Base-by-base conservation (phyloP, 2,888 invertebrate genomes). In the Habroteleia sp. region DNA sequence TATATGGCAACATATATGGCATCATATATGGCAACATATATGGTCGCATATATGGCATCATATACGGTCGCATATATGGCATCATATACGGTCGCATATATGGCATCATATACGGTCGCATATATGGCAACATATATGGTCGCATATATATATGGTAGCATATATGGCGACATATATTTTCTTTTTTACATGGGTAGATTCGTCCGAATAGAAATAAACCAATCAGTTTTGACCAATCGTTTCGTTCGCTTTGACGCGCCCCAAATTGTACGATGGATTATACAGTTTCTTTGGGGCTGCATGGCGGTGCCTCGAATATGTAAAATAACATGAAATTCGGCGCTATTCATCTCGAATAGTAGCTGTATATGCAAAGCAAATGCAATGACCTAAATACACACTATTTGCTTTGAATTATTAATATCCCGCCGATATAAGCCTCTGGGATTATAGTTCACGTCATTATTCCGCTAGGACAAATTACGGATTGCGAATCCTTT, bases 351-450 rank as follows among this genome's bases (percentile, higher is more conserved):
- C 60, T 23, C 50, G 42, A 68, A 48, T 52, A 16, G 17, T 39
- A 16, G 25, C 42, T 56, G n/a, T n/a, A 23, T 46, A 52, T 58
- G 60, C 69, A 37, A 60, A 46, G 42, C 20, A 50, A 50, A 60
- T 42, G 27, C 20, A 50, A 58, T 33, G 68, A 58, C 58, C 58
- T 14, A 58, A 69, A 69, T 58, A 13, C 33, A 27, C 27, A 11
- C 41, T 44, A 52, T 62, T 71, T 52, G 33, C 54, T 41, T 44
- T 52, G 60, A 71, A 71, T 66, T 56, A 66, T 66, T 56, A 66
- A 66, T 66, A 56, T 27, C 46, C 35, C 5, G n/a, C 13, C 39
- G 46, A 56, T 39, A 35, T 46, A 65, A 54, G 44, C 65, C 42
- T 11, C 3, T 10, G 44, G 54, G 52, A 44, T 65, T 65, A 44